A percentile compares a stretch with the other conserved stretches of the same genome.
phyloP scores from a whole-genome alignment of 2,113 vertebrate genomes.

The Chaetorhynchus papuensis region DNA sequence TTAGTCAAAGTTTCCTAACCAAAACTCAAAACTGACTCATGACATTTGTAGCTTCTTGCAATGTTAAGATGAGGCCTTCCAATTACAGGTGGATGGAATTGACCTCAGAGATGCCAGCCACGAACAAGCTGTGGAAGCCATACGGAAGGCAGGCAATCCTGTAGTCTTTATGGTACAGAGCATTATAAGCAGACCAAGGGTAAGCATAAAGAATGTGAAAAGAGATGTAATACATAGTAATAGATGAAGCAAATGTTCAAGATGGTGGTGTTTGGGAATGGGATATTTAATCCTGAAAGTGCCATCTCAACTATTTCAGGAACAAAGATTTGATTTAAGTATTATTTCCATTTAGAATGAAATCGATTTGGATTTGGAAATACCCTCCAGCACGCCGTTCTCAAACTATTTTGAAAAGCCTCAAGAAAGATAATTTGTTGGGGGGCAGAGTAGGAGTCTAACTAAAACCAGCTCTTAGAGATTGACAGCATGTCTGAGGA shows the following conservation, averaged over 20 bases:
- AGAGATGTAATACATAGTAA: slow-evolving; percentile 12
- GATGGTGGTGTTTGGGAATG: slow-evolving; percentile 28
- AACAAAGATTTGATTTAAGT: slow-evolving; percentile 43
- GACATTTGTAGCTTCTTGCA: slow-evolving; percentile 57
- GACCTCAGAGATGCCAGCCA: slow-evolving; percentile 97
- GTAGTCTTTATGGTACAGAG: slow-evolving; percentile 96
- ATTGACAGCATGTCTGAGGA: slow-evolving; percentile 27
- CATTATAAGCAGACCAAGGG: slow-evolving; percentile 88
- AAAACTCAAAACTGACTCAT: slow-evolving; percentile 23
- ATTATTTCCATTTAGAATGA: slow-evolving; percentile 50
- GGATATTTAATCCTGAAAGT: slow-evolving; percentile 30
- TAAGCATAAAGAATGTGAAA: slow-evolving; percentile 72
- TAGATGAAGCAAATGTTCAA: slow-evolving; percentile 25
- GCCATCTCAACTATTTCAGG: slow-evolving; percentile 12
- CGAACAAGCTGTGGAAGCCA: slow-evolving; percentile 97
- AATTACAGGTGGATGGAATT: slow-evolving; percentile 91
- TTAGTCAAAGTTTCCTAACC: background rate
- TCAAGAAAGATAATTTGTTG: slow-evolving; percentile 45
- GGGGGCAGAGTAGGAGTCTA: slow-evolving; percentile 37
- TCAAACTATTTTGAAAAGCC: slow-evolving; percentile 55
- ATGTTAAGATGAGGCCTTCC: slow-evolving; percentile 76
- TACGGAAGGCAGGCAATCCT: slow-evolving; percentile 92
- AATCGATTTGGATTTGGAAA: slow-evolving; percentile 49
- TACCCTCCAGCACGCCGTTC: slow-evolving; percentile 4
- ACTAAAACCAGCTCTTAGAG: slow-evolving; percentile 17